Base-by-base conservation (phyloP, 1,140 invertebrate species). In the Drosophila bocqueti region DNA sequence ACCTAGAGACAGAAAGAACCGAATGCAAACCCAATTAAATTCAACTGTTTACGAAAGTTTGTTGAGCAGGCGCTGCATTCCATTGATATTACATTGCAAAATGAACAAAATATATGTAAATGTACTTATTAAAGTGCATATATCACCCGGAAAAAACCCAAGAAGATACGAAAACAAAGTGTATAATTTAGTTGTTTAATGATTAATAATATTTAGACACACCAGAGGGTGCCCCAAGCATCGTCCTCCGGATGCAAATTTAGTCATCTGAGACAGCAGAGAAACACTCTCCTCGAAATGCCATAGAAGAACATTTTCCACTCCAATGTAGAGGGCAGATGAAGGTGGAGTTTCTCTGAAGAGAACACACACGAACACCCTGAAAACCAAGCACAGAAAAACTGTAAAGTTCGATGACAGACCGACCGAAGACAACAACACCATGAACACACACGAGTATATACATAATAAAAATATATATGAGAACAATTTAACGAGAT, bases 171-270 rank as follows among this genome's bases (percentile, higher is more conserved):
- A 54, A 76, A 76, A 62, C 67, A 47, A 66, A 68, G 79, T 72
- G 62, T 83, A 87, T 86, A 77, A 81, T 89, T 89, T 87, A 83
- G 83, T 87, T 89, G 83, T 81, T 76, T 89, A 83, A 89, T 66
- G 66, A 89, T 72, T 77, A 43, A 81, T 76, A 64, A 85, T 72
- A 76, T 67, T 85, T 75, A 62, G 72, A 47, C 36, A 31, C 36
- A 38, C 21, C 52, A 26, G 63, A 67, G 66, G 47, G 52, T 43
- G 61, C 66, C 66, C 46, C 29, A 24, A 43, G 66, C 62, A 67
- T 31, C 46, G 26, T 63, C 36, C 24, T 21, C 24, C 65, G 58
- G 45, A 63, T 68, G 58, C 66, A 52, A 68, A 63, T 31, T 31
- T 46, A 46, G 73, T 57, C 55, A 40, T 50, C 40, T 47, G 29